Evolutionary conservation across 2,797 vertebrate genomes (phyloP).

Genomic region (Gymnocypris eckloni): DNA sequence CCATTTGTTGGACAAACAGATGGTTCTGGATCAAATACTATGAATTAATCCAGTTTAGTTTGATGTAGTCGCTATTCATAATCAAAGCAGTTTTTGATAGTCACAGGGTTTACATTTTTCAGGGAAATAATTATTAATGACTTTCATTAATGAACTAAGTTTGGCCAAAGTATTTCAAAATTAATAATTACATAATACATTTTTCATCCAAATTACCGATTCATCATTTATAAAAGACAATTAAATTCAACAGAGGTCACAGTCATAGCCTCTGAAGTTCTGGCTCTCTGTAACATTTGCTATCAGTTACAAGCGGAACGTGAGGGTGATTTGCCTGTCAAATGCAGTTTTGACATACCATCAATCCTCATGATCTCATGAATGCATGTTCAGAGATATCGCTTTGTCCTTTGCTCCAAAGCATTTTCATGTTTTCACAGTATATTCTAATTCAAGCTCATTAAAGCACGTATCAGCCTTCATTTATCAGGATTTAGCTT

Average conservation of each 20-base stretch:
- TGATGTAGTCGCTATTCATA: background rate
- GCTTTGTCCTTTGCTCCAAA: constrained; percentile 25
- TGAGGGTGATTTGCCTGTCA: constrained; percentile 46
- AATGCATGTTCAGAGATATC: constrained; percentile 17
- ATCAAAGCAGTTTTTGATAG: too few species aligned
- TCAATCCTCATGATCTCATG: constrained; percentile 17
- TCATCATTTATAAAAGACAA: constrained; percentile 1
- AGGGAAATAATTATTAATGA: background rate
- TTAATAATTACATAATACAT: background rate
- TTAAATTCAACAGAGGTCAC: constrained; percentile 2
- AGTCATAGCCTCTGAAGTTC: background rate
- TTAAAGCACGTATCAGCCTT: constrained; percentile 38
- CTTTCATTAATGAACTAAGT: background rate
- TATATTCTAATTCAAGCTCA: constrained; percentile 46
- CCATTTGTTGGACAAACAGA: background rate
- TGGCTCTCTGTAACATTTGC: constrained; percentile 12
- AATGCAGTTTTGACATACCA: constrained; percentile 25
- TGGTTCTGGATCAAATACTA: background rate
- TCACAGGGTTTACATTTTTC: background rate
- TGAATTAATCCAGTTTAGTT: background rate
- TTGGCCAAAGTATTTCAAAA: background rate
- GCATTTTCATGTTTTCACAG: constrained; percentile 39
- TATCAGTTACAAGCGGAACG: constrained; percentile 34
- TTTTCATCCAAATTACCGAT: background rate
- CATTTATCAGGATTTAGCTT: constrained; percentile 52